Conservation (phyloP, 2,113 vertebrate genomes). For the Haemorhous mexicanus region DNA sequence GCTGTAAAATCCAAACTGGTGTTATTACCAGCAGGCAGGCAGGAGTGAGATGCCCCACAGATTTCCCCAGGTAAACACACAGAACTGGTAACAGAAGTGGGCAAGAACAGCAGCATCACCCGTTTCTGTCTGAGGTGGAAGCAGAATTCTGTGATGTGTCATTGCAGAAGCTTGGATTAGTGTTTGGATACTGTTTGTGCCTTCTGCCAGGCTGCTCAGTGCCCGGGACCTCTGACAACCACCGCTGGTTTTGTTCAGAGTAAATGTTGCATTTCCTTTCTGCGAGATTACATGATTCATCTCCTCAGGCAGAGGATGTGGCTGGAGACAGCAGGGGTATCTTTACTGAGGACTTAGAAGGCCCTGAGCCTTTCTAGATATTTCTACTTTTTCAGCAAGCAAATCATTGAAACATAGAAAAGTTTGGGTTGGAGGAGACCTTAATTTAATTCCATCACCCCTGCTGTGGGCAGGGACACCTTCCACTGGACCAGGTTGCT, state of each 20-base stretch:
- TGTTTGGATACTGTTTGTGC: not conserved
- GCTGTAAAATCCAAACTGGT: not conserved
- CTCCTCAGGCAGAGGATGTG: not conserved
- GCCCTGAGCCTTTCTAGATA: not conserved
- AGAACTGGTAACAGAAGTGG: not conserved
- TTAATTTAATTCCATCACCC: not conserved
- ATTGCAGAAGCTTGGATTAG: not conserved
- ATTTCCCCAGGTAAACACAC: not conserved
- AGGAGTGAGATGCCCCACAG: not conserved
- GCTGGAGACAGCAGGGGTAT: not conserved
- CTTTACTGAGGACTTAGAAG: not conserved
- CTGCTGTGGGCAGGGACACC: not conserved
- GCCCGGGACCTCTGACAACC: not conserved
- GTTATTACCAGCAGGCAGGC: fast-evolving
- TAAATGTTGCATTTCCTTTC: not conserved
- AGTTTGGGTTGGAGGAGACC: not conserved
- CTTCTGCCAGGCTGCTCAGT: not conserved
- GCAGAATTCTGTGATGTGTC: not conserved
- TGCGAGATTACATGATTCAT: not conserved
- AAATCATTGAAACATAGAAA: not conserved
- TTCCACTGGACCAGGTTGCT: not conserved
- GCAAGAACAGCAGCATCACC: not conserved
- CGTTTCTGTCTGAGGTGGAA: not conserved
- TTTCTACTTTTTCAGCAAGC: not conserved
- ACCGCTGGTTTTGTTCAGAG: not conserved